Percentiles rank a stretch among this genome's conserved stretches.
Conservation (phyloP, 2,797 vertebrate species). For the Brachyrhaphis roseni region DNA sequence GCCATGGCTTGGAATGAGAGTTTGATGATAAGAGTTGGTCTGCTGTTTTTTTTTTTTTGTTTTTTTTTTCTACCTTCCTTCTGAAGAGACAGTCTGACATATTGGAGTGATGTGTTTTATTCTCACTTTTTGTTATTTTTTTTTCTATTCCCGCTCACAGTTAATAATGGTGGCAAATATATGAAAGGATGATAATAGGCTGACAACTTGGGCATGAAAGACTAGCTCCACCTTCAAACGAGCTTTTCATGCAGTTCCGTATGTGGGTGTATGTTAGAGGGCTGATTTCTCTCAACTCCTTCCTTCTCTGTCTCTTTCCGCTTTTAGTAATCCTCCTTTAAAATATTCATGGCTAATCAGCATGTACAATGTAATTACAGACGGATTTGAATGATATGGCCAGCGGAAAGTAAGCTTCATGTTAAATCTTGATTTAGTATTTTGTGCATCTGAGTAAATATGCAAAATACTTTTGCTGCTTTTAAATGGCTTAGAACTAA, state of each 20-base stretch:
- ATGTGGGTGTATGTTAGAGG: conserved; percentile 73
- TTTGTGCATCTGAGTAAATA: conserved; percentile 63
- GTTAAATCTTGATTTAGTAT: conserved; percentile 70
- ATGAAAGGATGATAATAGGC: conserved; percentile 83
- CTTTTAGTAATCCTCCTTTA: conserved; percentile 80
- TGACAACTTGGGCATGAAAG: conserved; percentile 77
- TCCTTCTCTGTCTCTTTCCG: conserved; percentile 65
- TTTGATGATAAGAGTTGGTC: conserved; percentile 72
- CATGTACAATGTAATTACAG: conserved; percentile 82
- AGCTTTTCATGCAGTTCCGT: conserved; percentile 75
- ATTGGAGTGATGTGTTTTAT: conserved; percentile 78
- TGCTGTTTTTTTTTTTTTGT: conserved; percentile 39
- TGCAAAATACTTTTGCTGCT: conserved; percentile 26
- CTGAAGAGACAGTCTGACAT: conserved; percentile 74
- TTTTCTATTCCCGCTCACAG: conserved; percentile 61
- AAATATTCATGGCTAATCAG: conserved; percentile 84
- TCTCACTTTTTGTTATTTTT: conserved; percentile 62
- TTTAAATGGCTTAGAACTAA: conserved; percentile 13
- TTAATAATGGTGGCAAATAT: conserved; percentile 78
- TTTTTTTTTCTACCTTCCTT: conserved; percentile 27
- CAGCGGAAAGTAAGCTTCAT: conserved; percentile 52
- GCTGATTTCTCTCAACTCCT: conserved; percentile 61
- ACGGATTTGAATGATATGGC: conserved; percentile 75
- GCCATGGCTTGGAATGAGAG: conserved; percentile 66
- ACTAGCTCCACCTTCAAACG: conserved; percentile 74